phyloP scores from a whole-genome alignment of 2,113 vertebrate genomes.

The Mohoua ochrocephala region DNA sequence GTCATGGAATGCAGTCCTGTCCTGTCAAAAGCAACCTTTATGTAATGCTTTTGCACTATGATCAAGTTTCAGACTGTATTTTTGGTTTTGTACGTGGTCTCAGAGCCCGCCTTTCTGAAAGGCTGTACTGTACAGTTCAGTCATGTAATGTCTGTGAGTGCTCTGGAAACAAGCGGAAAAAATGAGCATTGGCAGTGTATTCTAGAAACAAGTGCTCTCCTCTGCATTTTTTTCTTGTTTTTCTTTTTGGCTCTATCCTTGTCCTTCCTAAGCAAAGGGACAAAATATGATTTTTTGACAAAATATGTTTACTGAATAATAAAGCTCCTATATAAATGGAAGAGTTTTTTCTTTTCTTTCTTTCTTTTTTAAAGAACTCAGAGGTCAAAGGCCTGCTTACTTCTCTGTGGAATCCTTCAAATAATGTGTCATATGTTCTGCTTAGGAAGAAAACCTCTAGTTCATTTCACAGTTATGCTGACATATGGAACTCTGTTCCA shows the following conservation, averaged over 20 bases:
- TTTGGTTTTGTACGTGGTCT: neutral
- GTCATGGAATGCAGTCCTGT: neutral
- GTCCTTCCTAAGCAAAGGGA: neutral
- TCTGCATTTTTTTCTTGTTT: neutral
- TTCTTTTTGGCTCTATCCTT: neutral
- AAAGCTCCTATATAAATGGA: neutral
- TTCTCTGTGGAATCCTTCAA: neutral
- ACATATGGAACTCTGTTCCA: neutral
- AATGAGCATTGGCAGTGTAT: neutral
- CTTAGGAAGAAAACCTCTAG: neutral
- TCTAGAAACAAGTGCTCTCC: neutral
- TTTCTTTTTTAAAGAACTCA: neutral
- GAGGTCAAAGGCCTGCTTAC: neutral
- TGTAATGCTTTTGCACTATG: neutral
- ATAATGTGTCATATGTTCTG: neutral
- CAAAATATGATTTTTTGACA: neutral
- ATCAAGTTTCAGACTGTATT: neutral
- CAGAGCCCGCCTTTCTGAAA: neutral
- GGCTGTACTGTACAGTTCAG: neutral
- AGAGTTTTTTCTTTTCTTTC: neutral
- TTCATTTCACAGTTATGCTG: neutral
- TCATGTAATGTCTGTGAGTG: neutral
- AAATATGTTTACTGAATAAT: neutral
- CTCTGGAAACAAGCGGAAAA: neutral
- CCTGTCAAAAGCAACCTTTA: neutral